These are phyloP conservation scores for Oikopleura albicans DNA, from an alignment of 23 tunicate genomes.

Conservation along the genomic window DNA sequence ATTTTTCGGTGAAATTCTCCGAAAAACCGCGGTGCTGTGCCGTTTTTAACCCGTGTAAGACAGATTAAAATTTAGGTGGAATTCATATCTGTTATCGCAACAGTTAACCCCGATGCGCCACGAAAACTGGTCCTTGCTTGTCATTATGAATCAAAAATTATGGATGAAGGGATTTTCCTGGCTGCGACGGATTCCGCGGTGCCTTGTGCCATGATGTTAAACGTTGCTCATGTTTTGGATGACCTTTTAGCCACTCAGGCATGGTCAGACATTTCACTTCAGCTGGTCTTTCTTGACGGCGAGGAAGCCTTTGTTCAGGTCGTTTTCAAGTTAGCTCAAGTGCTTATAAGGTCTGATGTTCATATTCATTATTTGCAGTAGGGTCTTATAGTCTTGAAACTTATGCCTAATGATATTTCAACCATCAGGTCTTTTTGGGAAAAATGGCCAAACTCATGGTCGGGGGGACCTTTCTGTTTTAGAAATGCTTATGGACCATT, in stretches of 20 bases:
- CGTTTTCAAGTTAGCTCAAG: too few species aligned
- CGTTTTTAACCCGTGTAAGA: too few species aligned
- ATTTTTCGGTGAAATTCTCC: too few species aligned
- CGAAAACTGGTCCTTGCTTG: conserved; percentile 72
- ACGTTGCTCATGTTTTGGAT: conserved; percentile 35
- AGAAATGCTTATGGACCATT: too few species aligned
- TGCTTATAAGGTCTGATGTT: too few species aligned
- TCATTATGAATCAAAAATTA: conserved; percentile 81
- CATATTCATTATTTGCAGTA: too few species aligned
- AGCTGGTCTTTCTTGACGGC: conserved; percentile 60
- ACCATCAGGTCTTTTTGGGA: too few species aligned
- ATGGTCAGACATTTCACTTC: conserved; percentile 31
- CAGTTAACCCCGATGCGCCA: conserved; percentile 33
- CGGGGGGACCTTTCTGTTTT: too few species aligned
- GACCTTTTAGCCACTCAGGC: conserved; percentile 9
- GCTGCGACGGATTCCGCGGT: conserved; percentile 93
- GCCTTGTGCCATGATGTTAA: conserved; percentile 92
- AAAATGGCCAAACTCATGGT: too few species aligned
- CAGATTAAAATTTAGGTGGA: not conserved
- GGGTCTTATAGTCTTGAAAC: too few species aligned
- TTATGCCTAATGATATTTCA: too few species aligned
- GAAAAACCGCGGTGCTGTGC: too few species aligned
- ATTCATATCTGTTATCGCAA: conserved; percentile 48
- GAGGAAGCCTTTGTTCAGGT: conserved; percentile 84
- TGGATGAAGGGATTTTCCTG: conserved; percentile 19